Percentiles rank a stretch among this genome's conserved stretches.
Evolutionary conservation across 2,888 invertebrate species (phyloP).

Genomic region (Orchesellides sinensis): DNA sequence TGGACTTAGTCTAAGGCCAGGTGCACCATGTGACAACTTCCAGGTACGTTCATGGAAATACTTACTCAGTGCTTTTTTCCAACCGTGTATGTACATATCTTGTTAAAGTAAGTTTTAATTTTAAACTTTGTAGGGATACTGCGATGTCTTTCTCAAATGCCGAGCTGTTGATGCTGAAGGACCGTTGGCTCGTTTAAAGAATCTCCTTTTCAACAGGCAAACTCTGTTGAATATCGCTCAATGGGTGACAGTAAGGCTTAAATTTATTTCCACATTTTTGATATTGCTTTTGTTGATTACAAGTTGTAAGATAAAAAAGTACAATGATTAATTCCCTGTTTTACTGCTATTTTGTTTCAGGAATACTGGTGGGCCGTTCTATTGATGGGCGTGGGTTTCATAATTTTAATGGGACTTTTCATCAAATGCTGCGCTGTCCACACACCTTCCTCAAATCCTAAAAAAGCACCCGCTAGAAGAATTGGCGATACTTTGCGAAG

Average conservation of each 20-base stretch:
- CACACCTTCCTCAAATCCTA: slow-evolving; percentile 99
- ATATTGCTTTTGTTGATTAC: too few relatives aligned
- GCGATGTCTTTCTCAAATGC: slow-evolving; percentile 99
- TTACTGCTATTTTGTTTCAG: slow-evolving; percentile 76
- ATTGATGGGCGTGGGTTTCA: slow-evolving; percentile 88
- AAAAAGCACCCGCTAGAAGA: slow-evolving; percentile 95
- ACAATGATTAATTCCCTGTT: slow-evolving; percentile 1
- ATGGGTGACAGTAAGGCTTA: slow-evolving; percentile 89
- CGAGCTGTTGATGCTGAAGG: slow-evolving; percentile 99
- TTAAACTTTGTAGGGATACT: slow-evolving; percentile 87
- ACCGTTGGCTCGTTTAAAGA: slow-evolving; percentile 96
- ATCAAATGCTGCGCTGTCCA: slow-evolving; percentile 99
- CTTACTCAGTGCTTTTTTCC: too few relatives aligned
- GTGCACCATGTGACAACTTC: slow-evolving; percentile 99
- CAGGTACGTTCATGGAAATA: slow-evolving; percentile 80
- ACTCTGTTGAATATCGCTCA: slow-evolving; percentile 92
- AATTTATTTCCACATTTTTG: slow-evolving; percentile 41
- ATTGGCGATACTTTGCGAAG: slow-evolving; percentile 93
- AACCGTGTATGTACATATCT: neutral
- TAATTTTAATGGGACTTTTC: slow-evolving; percentile 97
- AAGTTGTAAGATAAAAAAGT: neutral
- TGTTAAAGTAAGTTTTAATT: neutral
- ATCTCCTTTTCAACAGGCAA: slow-evolving; percentile 93
- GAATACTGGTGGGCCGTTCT: slow-evolving; percentile 98
- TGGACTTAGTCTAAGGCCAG: slow-evolving; percentile 92